These are phyloP conservation scores for Lasioglossum villosulum DNA, from an alignment of 2,888 invertebrate genomes.

Conservation along the genomic window DNA sequence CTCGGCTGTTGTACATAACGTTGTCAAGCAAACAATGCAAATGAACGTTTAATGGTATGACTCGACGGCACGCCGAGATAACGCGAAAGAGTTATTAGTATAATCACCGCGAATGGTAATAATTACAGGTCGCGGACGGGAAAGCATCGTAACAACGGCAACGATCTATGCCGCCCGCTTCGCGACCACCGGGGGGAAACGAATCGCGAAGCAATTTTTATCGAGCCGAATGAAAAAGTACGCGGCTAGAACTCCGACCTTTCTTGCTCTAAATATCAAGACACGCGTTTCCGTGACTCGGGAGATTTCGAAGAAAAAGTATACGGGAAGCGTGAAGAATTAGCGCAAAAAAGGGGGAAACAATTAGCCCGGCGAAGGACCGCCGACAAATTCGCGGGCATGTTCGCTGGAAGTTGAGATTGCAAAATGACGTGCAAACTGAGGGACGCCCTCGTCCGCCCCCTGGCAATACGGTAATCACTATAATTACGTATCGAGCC, in stretches of 20 bases:
- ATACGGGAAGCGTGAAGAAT: slow-evolving; percentile 61
- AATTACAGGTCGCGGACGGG: slow-evolving; percentile 68
- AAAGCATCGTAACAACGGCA: slow-evolving; percentile 32
- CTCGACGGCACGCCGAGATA: slow-evolving; percentile 13
- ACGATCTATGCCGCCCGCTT: neutral
- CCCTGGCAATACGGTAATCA: slow-evolving; percentile 84
- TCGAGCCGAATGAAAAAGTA: neutral
- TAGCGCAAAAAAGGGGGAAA: slow-evolving; percentile 67
- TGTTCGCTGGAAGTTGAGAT: slow-evolving; percentile 82
- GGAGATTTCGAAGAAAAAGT: slow-evolving; percentile 28
- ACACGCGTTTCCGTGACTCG: slow-evolving; percentile 49
- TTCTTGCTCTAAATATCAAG: neutral
- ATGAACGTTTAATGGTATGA: slow-evolving; percentile 19
- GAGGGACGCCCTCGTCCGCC: slow-evolving; percentile 84
- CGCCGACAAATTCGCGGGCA: slow-evolving; percentile 80
- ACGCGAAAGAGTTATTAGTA: slow-evolving; percentile 46
- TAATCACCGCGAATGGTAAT: slow-evolving; percentile 77
- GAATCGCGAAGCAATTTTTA: neutral
- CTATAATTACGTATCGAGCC: slow-evolving; percentile 85
- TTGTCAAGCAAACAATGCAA: slow-evolving; percentile 21
- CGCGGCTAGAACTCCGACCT: neutral
- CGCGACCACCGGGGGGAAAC: neutral
- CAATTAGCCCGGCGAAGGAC: slow-evolving; percentile 73
- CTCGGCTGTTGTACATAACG: slow-evolving; percentile 3
- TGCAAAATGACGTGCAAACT: slow-evolving; percentile 85